Percentiles rank a stretch among this genome's conserved stretches.
Evolutionary conservation across 2,113 vertebrate species (phyloP).

Genomic region (Excalfactoria chinensis): DNA sequence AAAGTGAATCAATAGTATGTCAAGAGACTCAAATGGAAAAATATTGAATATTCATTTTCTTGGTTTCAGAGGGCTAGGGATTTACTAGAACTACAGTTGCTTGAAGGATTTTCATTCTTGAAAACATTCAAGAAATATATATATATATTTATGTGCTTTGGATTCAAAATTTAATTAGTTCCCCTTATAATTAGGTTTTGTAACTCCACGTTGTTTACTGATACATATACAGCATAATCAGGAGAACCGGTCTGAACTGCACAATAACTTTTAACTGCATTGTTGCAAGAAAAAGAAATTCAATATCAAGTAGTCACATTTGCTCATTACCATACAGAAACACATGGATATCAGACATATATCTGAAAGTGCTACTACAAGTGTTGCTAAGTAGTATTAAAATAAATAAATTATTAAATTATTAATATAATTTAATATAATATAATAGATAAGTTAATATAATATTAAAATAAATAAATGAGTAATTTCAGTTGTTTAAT

Average conservation of each 20-base stretch:
- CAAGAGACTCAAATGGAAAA: slow-evolving; percentile 78
- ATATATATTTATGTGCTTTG: slow-evolving; percentile 42
- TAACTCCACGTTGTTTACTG: slow-evolving; percentile 64
- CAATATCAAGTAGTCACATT: neutral
- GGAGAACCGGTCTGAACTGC: slow-evolving; percentile 34
- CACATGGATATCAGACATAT: neutral
- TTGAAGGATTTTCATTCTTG: slow-evolving; percentile 71
- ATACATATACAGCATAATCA: slow-evolving; percentile 20
- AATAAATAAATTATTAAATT: too few species aligned
- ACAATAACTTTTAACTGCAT: slow-evolving; percentile 29
- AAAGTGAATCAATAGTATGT: slow-evolving; percentile 84
- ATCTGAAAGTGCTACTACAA: slow-evolving; percentile 5
- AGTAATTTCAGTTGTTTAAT: slow-evolving; percentile 8
- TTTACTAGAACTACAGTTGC: slow-evolving; percentile 75
- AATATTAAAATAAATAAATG: neutral
- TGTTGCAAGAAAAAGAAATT: neutral
- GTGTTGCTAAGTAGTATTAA: neutral
- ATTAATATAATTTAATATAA: too few species aligned
- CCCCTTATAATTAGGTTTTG: slow-evolving; percentile 69
- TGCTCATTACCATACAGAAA: neutral
- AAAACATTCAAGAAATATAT: slow-evolving; percentile 73
- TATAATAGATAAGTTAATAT: too few species aligned
- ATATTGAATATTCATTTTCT: slow-evolving; percentile 85
- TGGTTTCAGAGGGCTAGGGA: slow-evolving; percentile 77
- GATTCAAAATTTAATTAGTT: slow-evolving; percentile 76